phyloP scores from a whole-genome alignment of 37 sponge, comb jelly and placozoan species.

The Chondrosia reniformis region DNA sequence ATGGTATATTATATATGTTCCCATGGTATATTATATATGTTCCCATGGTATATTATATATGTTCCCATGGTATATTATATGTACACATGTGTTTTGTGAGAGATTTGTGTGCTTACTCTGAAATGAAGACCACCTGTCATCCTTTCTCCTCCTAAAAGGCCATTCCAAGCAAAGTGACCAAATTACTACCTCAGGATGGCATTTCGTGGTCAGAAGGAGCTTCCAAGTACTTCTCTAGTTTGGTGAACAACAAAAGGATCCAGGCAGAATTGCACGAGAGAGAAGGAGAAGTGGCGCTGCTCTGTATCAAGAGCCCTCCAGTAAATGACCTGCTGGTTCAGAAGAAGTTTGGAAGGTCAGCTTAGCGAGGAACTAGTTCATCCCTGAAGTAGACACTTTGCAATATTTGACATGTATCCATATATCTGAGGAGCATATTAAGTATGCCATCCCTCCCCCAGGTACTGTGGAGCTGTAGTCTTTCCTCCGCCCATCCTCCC shows the following conservation, averaged over 20 bases:
- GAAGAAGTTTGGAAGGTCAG: not conserved
- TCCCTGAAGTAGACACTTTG: not conserved
- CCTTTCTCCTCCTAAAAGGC: not conserved
- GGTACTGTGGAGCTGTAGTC: constrained; percentile 1
- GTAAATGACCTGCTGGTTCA: not conserved
- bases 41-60: too few relatives aligned
- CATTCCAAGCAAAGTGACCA: not conserved
- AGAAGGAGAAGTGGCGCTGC: not conserved
- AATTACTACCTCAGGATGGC: not conserved
- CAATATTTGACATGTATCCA: not conserved
- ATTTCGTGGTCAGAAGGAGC: not conserved
- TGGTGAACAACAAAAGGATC: not conserved
- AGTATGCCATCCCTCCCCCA: not conserved
- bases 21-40: too few relatives aligned
- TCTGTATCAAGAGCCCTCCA: not conserved
- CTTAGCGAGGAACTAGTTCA: too few relatives aligned
- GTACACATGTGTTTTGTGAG: not conserved
- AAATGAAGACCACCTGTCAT: too few relatives aligned
- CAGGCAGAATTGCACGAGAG: not conserved
- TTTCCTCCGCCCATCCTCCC: constrained; percentile 10
- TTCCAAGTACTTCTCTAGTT: not conserved
- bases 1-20: too few relatives aligned
- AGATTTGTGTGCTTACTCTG: not conserved
- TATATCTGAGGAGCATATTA: not conserved
- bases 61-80: too few relatives aligned